Evolutionary conservation across 2,113 vertebrate genomes (phyloP).

Genomic region (Clupea harengus): DNA sequence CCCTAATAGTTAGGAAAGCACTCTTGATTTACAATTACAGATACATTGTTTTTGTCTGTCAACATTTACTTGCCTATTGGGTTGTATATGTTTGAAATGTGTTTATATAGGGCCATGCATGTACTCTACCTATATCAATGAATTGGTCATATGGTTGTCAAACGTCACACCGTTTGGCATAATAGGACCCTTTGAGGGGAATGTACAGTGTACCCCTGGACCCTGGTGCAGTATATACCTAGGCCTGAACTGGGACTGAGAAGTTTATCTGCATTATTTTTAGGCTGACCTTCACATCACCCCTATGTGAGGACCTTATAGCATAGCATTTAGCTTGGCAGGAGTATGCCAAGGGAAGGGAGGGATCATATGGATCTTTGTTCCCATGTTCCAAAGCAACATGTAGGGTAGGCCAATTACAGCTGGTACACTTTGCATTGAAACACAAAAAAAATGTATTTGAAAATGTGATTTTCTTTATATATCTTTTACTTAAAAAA

Average conservation of each 20-base stretch:
- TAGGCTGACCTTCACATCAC: slow-evolving; percentile 46
- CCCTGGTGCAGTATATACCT: background rate
- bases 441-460: too few species aligned
- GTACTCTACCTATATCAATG: background rate
- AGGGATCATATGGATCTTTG: too few species aligned
- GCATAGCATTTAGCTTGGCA: background rate
- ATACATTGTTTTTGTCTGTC: background rate
- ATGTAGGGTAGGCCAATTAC: too few species aligned
- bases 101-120: background rate
- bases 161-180: slow-evolving; percentile 14
- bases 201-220: background rate
- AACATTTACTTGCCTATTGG: background rate
- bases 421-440: too few species aligned
- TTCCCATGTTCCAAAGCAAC: too few species aligned
- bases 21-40: background rate
- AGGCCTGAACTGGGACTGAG: background rate
- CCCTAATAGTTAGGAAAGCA: background rate
- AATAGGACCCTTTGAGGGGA: background rate
- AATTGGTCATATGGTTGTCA: background rate
- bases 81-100: background rate
- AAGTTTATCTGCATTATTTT: slow-evolving; percentile 38
- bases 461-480: too few species aligned
- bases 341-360: background rate
- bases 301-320: slow-evolving; percentile 8
- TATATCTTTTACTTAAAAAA: too few species aligned